Conservation (phyloP, 2,888 invertebrate genomes). For the Entomobrya proxima region DNA sequence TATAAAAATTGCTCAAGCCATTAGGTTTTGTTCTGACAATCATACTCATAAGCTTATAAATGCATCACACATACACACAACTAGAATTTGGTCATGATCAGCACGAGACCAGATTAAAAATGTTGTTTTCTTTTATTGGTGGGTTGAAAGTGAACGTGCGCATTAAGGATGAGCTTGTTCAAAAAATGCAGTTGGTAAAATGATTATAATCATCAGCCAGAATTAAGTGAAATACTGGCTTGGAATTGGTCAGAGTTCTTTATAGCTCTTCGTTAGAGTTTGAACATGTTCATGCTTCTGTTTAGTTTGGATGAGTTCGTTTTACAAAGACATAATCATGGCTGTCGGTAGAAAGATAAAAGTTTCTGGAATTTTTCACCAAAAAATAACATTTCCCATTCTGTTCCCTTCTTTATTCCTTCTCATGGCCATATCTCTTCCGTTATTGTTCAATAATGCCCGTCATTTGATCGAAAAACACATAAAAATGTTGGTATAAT, state of each 20-base stretch:
- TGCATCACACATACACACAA: too few relatives aligned
- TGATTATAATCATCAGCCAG: neutral
- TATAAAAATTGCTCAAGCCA: neutral
- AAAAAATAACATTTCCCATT: neutral
- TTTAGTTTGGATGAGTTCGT: neutral
- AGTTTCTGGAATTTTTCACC: neutral
- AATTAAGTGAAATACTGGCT: neutral
- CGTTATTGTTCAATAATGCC: slow-evolving; percentile 35
- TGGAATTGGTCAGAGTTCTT: neutral
- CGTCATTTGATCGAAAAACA: slow-evolving; percentile 6
- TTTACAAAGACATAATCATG: neutral
- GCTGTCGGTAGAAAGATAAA: neutral
- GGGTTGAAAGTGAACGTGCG: neutral
- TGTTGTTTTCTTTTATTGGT: neutral
- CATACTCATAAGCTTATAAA: neutral
- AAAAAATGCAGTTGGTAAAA: neutral
- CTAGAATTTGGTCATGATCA: too few relatives aligned
- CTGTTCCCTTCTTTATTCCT: neutral
- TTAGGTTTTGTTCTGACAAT: neutral
- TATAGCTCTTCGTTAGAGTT: too few relatives aligned
- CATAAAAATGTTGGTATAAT: slow-evolving; percentile 16
- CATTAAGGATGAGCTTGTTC: neutral
- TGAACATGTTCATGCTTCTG: neutral
- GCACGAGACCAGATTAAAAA: neutral
- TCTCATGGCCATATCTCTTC: neutral